A percentile compares a stretch with the other conserved stretches of the same genome.
These are phyloP conservation scores for Strigops habroptila DNA, from an alignment of 2,113 vertebrate species.

Conservation along the genomic window DNA sequence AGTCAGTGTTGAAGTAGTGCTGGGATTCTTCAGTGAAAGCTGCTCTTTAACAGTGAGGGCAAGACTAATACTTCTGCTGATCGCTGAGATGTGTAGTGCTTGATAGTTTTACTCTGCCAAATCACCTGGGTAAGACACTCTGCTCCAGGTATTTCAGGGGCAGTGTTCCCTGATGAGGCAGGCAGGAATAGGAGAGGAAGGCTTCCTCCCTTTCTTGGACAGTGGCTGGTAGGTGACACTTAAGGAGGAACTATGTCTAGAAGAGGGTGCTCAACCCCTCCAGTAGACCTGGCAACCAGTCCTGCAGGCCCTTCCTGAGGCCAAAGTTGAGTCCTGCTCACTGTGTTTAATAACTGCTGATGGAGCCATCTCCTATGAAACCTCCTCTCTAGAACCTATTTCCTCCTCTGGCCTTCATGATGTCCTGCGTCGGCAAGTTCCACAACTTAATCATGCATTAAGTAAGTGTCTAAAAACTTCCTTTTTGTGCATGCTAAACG, in stretches of 20 bases:
- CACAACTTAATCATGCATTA: neutral
- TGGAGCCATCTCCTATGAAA: neutral
- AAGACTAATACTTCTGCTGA: neutral
- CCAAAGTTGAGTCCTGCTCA: rapidly evolving
- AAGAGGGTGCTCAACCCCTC: neutral
- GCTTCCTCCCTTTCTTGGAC: neutral
- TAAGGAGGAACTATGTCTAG: neutral
- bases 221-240: neutral
- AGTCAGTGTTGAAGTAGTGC: neutral
- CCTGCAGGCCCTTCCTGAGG: neutral
- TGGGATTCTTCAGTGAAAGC: neutral
- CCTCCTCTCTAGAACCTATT: neutral
- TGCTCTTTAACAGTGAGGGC: neutral
- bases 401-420: neutral
- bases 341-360: neutral
- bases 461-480: neutral
- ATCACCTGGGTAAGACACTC: neutral
- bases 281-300: neutral
- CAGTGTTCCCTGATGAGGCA: neutral
- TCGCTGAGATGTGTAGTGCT: neutral
- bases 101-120: neutral
- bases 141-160: neutral
- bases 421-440: neutral
- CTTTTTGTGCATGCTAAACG: neutral
- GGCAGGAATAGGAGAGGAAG: neutral